Evolutionary conservation across 2,888 invertebrate species (phyloP), one percentile per base, ranked within the genome.

Genomic region (Catocala nupta): DNA sequence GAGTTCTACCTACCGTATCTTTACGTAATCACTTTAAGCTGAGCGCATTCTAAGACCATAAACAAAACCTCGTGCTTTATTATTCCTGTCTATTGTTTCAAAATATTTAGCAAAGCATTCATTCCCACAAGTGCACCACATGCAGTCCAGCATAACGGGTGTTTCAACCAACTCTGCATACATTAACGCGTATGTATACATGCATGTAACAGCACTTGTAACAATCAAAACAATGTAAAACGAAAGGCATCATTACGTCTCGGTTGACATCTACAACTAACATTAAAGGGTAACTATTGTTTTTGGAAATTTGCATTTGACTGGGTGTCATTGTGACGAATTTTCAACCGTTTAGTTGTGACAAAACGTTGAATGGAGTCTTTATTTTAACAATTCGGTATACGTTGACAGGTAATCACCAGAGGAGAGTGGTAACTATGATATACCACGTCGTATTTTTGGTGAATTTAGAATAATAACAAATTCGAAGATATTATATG

Each of bases 181-280:
- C 75, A 88, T 90, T 88, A 87, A 76, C 70, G 73, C 68, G 8
- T 55, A 39, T 39, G 36, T 49, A 7, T 42, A 73, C 64, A 78
- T 70, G 65, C 72, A 71, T 68, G 61, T 62, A 65, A 66, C 65
- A 81, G 76, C 81, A 85, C 81, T 85, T 81, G 80, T 79, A 83
- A 90, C 85, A 89, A 90, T 91, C 90, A 90, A 88, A 91, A 91
- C 88, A 91, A 78, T 78, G 74, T 61, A 68, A 75, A 77, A 59
- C 55, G 65, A 59, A 68, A 68, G 61, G 71, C 83, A 84, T 87
- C 80, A 87, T 89, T 87, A 82, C 91, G 88, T 88, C 81, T 84
- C 86, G 85, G 82, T 87, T 84, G 75, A 71, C 81, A 72, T 71
- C 80, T 74, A 82, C 76, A 75, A 66, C 71, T 75, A 83, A 87